Conservation (phyloP, 37 sponge, comb jelly and placozoan species). For the Halichondria panicea region DNA sequence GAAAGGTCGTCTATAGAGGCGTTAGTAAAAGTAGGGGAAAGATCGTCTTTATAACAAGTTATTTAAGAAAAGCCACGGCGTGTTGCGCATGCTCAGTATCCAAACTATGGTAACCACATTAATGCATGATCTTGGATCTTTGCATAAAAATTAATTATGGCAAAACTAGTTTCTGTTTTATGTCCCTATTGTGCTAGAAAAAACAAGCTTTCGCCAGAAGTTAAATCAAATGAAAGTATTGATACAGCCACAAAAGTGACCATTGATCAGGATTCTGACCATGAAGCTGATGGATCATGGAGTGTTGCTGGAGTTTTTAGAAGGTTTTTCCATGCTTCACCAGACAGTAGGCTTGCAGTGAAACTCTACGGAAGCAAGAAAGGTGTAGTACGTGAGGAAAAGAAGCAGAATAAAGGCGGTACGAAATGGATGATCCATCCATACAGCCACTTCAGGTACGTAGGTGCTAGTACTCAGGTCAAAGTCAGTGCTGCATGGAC, state of each 20-base stretch:
- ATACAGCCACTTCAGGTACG: constrained; percentile 47
- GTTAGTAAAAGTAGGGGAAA: too few species aligned
- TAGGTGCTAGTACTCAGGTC: background rate
- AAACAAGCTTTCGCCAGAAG: too few species aligned
- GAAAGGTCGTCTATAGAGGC: too few species aligned
- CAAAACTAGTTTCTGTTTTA: too few species aligned
- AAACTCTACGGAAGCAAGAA: constrained; percentile 55
- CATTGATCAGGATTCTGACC: background rate
- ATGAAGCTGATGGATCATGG: constrained; percentile 2
- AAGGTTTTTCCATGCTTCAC: constrained; percentile 35
- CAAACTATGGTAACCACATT: too few species aligned
- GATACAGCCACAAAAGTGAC: background rate
- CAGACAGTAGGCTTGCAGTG: constrained; percentile 39
- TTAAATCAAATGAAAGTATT: too few species aligned
- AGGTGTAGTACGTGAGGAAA: background rate
- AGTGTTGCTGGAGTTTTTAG: constrained; percentile 8
- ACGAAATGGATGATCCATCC: constrained; percentile 51
- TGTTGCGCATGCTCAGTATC: too few species aligned
- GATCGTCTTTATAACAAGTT: too few species aligned
- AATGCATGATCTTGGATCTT: too few species aligned
- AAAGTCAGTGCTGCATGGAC: background rate
- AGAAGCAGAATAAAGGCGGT: constrained; percentile 7
- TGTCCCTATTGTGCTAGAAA: too few species aligned
- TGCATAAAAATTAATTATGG: too few species aligned
- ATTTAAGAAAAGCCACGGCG: too few species aligned